Conservation (phyloP, 2,888 invertebrate species). For the Ormyrus labotus region DNA sequence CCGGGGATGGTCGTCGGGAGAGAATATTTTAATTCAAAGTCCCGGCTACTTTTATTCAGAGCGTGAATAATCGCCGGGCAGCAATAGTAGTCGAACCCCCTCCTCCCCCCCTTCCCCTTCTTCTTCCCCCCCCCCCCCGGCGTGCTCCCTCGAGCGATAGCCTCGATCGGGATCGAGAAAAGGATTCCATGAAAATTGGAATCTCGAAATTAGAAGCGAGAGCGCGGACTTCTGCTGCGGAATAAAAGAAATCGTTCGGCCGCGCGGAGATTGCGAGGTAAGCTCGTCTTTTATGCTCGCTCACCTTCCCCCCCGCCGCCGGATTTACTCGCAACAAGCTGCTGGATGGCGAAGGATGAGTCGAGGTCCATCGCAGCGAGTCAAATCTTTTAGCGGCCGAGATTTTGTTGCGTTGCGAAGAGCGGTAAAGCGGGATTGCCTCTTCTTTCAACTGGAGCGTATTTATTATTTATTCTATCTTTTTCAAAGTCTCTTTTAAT, state of each 20-base stretch:
- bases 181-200: constrained; percentile 62
- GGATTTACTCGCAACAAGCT: not conserved
- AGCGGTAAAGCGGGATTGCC: no score
- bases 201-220: constrained; percentile 63
- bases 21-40: constrained; percentile 42
- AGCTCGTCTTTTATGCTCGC: constrained; percentile 22
- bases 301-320: constrained; percentile 4
- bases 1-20: constrained; percentile 1
- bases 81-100: not conserved
- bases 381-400: no score
- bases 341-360: no score
- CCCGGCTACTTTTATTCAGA: constrained; percentile 28
- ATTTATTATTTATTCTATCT: no score
- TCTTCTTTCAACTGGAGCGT: no score
- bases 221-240: constrained; percentile 18
- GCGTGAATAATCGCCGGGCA: constrained; percentile 33
- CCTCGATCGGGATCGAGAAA: constrained; percentile 31
- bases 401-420: no score
- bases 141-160: not conserved
- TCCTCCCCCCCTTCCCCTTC: not conserved
- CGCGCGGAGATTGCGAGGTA: constrained; percentile 5
- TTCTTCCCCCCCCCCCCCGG: not conserved
- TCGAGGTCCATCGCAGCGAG: no score
- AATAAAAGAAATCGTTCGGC: constrained; percentile 41
- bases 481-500: no score